Conservation (phyloP, 2,797 vertebrate genomes). For the Calcarius lapponicus region DNA sequence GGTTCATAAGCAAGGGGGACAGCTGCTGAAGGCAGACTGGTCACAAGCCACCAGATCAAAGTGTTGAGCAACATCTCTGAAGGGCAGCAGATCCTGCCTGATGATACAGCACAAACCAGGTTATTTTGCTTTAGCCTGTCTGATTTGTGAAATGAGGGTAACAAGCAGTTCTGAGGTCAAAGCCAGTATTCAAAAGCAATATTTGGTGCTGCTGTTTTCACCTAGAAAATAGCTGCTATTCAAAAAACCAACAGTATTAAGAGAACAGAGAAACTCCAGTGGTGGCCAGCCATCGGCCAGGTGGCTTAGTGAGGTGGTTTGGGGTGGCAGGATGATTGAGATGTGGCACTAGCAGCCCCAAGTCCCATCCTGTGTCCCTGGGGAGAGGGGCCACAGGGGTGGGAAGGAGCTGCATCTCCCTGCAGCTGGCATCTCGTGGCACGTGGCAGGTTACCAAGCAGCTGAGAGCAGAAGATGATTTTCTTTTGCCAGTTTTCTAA, state of each 20-base stretch:
- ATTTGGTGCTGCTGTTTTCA: not conserved
- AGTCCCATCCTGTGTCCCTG: not conserved
- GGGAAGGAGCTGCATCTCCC: not conserved
- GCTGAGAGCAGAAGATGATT: not conserved
- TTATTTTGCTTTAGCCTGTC: not conserved
- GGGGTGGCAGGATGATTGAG: not conserved
- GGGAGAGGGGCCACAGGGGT: not conserved
- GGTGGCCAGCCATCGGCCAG: rapidly evolving
- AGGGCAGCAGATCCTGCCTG: not conserved
- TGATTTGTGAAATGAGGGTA: not conserved
- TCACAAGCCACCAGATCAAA: not conserved
- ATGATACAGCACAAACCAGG: not conserved
- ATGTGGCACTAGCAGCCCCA: not conserved
- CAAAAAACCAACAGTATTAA: not conserved
- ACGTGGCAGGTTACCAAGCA: slow-evolving; percentile 10
- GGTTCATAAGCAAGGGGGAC: not conserved
- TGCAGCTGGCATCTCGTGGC: not conserved
- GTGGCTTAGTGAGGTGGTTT: not conserved
- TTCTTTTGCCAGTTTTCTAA: slow-evolving; percentile 57
- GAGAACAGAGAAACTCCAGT: not conserved
- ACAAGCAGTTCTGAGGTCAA: not conserved
- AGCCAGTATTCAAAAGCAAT: not conserved
- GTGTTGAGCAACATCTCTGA: not conserved
- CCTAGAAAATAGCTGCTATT: not conserved
- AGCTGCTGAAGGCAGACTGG: not conserved